Base-by-base conservation (phyloP, 2,888 invertebrate genomes). In the Macaria liturata region DNA sequence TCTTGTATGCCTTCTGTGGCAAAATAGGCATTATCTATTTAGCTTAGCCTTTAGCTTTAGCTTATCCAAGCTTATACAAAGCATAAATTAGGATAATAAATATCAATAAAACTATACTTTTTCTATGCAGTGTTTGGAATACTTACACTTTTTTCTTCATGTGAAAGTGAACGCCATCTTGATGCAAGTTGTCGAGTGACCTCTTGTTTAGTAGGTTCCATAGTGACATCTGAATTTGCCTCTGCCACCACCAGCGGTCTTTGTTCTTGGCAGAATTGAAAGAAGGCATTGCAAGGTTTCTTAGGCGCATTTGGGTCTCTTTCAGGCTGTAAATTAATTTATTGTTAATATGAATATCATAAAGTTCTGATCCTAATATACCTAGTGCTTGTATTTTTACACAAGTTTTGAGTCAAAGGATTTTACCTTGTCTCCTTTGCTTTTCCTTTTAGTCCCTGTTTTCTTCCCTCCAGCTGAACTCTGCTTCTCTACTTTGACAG, bases 201-300 rank as follows among this genome's bases (percentile, higher is more conserved):
- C 80, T 96, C 96, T 75, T 95, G 95, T 78, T 96, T 96, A 1
- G 94, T 93, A 0, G 95, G 95, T 76, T 95, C 96, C 0, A 93
- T 88, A 56, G 95, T 95, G 43, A 94, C 92, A 64, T 94, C 93
- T 0, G 93, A 84, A 63, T 90, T 91, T 32, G 95, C 84, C 72
- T 95, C 93, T 59, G 95, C 95, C 84, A 95, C 94, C 32, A 95
- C 92, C 20, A 95, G 81, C n/a, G 95, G 95, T 58, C 96, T 86
- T 74, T 96, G 95, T 72, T 96, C 95, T 87, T 96, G 95, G 68
- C 96, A 96, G 81, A 95, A 96, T 84, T 96, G 95, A 74, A 96
- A 95, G 83, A 96, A 96, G 49, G 96, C 96, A 93, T 96, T 96
- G 54, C 95, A 95, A 1, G 96, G 96, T 67, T 95, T 93, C 77